phyloP scores from a whole-genome alignment of 2,797 vertebrate species.

The Microctenopoma stevenorrisi region DNA sequence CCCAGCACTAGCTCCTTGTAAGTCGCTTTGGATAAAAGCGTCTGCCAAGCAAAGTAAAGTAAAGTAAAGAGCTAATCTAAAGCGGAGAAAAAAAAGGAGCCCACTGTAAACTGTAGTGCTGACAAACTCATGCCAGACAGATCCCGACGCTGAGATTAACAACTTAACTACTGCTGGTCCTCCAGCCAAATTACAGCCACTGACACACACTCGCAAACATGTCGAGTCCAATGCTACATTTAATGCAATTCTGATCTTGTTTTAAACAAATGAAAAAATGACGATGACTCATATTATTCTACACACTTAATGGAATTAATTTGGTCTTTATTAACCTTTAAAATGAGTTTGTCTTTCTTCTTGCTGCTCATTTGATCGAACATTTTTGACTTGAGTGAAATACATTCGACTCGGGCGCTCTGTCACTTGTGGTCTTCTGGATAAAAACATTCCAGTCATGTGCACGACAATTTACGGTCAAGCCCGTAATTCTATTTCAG shows the following conservation, averaged over 20 bases:
- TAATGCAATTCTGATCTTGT: slow-evolving; percentile 63
- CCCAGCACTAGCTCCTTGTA: too few species aligned
- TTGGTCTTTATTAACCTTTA: not conserved
- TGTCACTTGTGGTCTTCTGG: not conserved
- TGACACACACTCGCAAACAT: slow-evolving; percentile 55
- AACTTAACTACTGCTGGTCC: slow-evolving; percentile 63
- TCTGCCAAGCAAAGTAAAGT: too few species aligned
- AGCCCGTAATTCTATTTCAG: slow-evolving; percentile 53
- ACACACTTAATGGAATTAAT: slow-evolving; percentile 53
- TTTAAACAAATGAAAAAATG: slow-evolving; percentile 53
- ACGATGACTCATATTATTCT: slow-evolving; percentile 37
- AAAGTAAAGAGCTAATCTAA: slow-evolving; percentile 20
- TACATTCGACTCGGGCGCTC: slow-evolving; percentile 2
- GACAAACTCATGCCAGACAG: slow-evolving; percentile 71
- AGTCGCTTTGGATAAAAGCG: too few species aligned
- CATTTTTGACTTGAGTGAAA: not conserved
- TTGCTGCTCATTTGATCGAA: slow-evolving; percentile 1
- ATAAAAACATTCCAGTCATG: slow-evolving; percentile 38
- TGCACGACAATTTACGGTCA: slow-evolving; percentile 53
- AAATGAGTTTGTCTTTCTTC: slow-evolving; percentile 19
- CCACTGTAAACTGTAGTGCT: slow-evolving; percentile 49
- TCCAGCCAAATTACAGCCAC: slow-evolving; percentile 44
- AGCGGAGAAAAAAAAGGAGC: slow-evolving; percentile 50
- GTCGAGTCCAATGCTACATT: slow-evolving; percentile 64
- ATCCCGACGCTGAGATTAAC: slow-evolving; percentile 75